Evolutionary conservation across 2,888 invertebrate species (phyloP).

Genomic region (Atherix ibis): DNA sequence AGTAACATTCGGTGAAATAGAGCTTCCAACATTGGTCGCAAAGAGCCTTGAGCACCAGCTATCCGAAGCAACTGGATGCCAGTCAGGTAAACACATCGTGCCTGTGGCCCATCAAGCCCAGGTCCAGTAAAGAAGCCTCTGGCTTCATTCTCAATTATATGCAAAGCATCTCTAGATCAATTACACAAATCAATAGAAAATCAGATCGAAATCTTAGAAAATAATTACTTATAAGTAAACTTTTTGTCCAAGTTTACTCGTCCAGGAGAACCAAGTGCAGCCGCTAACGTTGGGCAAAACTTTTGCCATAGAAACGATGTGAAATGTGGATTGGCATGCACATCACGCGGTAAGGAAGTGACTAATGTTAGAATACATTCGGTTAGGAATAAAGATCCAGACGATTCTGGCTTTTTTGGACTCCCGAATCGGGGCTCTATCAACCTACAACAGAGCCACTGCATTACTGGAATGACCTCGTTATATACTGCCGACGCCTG

Average conservation of each 20-base stretch:
- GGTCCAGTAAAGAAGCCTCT: slow-evolving; percentile 33
- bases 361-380: slow-evolving; percentile 77
- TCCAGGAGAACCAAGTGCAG: slow-evolving; percentile 74
- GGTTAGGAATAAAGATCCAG: slow-evolving; percentile 53
- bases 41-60: slow-evolving; percentile 71
- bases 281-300: slow-evolving; percentile 77
- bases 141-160: slow-evolving; percentile 32
- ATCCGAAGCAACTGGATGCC: slow-evolving; percentile 76
- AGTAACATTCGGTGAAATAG: slow-evolving; percentile 84
- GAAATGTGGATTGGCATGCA: slow-evolving; percentile 70
- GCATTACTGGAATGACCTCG: slow-evolving; percentile 79
- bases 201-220: slow-evolving; percentile 10
- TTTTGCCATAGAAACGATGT: slow-evolving; percentile 85
- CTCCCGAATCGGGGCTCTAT: slow-evolving; percentile 51
- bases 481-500: slow-evolving; percentile 71
- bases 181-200: slow-evolving; percentile 1
- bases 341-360: slow-evolving; percentile 65
- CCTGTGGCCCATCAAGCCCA: slow-evolving; percentile 62
- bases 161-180: slow-evolving; percentile 33
- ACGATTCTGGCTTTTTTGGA: slow-evolving; percentile 29
- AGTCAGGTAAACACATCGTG: slow-evolving; percentile 76
- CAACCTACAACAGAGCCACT: slow-evolving; percentile 71
- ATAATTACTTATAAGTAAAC: slow-evolving; percentile 47
- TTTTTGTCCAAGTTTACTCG: slow-evolving; percentile 52
- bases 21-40: slow-evolving; percentile 82